A percentile compares a stretch with the other conserved stretches of the same genome.
phyloP scores from a whole-genome alignment of 2,797 vertebrate genomes.

The Australoheros facetus region DNA sequence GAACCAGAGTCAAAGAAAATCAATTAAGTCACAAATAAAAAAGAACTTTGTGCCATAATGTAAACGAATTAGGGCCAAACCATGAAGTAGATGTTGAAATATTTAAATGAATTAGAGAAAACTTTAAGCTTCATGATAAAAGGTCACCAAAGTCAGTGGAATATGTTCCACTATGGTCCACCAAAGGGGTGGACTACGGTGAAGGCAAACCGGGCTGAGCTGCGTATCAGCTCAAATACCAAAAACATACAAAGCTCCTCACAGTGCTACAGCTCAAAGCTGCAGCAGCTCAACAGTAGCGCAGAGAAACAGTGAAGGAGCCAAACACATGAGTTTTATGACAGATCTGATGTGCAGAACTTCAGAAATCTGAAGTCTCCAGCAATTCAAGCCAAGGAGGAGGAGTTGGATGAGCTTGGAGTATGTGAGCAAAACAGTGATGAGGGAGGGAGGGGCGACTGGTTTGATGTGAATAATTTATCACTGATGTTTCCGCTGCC shows the following conservation, averaged over 20 bases:
- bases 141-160: background rate
- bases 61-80: background rate
- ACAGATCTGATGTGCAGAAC: slow-evolving; percentile 28
- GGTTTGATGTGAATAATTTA: slow-evolving; percentile 83
- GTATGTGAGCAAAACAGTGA: slow-evolving; percentile 67
- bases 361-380: slow-evolving; percentile 39
- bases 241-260: background rate
- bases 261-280: background rate
- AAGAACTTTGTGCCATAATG: background rate
- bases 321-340: slow-evolving; percentile 19
- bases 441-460: slow-evolving; percentile 62
- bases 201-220: background rate
- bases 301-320: background rate
- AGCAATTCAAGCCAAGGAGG: slow-evolving; percentile 44
- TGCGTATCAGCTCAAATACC: background rate
- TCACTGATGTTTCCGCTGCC: slow-evolving; percentile 74
- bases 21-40: background rate
- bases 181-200: background rate
- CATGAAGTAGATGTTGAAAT: background rate
- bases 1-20: background rate
- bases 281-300: background rate
- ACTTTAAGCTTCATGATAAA: background rate
- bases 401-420: slow-evolving; percentile 64
- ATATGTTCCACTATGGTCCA: background rate
- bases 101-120: background rate